Evolutionary conservation across 2,113 vertebrate genomes (phyloP).

Genomic region (Crotophaga sulcirostris): DNA sequence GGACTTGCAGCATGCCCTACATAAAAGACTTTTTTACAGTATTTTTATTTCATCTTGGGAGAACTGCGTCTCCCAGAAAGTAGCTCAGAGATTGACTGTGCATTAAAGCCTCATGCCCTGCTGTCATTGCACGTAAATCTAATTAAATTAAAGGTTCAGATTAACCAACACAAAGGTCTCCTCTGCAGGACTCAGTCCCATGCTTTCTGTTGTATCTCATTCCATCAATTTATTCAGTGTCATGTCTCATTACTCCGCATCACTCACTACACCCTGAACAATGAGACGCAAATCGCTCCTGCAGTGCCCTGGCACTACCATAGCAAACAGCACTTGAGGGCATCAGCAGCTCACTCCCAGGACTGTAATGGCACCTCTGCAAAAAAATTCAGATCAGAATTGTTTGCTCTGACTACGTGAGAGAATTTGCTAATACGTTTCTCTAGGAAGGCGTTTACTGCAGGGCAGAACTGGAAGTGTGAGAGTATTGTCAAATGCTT

Average conservation of each 20-base stretch:
- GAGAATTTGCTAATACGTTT: not conserved
- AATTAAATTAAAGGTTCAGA: conserved; percentile 60
- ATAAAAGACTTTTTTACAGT: not conserved
- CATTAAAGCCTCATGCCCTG: conserved; percentile 14
- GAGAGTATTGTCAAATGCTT: not conserved
- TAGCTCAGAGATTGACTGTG: not conserved
- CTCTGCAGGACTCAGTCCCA: conserved; percentile 9
- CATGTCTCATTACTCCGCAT: conserved; percentile 47
- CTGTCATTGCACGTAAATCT: conserved; percentile 50
- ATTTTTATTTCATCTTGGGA: conserved; percentile 1
- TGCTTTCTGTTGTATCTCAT: conserved; percentile 52
- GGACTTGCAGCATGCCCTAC: not conserved
- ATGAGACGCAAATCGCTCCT: conserved; percentile 1
- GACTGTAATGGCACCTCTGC: not conserved
- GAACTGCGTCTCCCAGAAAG: not conserved
- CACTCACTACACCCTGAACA: conserved; percentile 22
- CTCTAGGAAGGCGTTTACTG: not conserved
- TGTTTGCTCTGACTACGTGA: not conserved
- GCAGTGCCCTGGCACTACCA: not conserved
- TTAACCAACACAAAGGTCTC: conserved; percentile 51
- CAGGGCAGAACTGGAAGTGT: not conserved
- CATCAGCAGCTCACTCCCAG: not conserved
- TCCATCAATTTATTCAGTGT: conserved; percentile 61
- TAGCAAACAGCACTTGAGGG: conserved; percentile 14
- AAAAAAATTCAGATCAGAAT: not conserved